phyloP scores from a whole-genome alignment of 92 coral and sea anemone genomes.

The Heteractis magnifica region DNA sequence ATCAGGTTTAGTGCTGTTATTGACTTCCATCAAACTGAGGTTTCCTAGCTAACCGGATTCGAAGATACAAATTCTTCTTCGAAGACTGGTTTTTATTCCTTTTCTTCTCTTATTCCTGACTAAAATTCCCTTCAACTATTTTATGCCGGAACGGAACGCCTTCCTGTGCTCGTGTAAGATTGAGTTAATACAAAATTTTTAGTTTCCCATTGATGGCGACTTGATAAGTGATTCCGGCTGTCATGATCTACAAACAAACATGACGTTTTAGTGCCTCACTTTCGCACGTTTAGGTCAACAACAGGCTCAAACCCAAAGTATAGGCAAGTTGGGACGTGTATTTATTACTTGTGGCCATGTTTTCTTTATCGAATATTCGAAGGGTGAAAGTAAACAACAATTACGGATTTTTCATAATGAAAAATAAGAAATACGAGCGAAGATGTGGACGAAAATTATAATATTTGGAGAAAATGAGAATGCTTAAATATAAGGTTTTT shows the following conservation, averaged over 20 bases:
- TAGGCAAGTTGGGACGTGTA: not conserved
- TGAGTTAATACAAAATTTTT: not conserved
- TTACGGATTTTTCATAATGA: not conserved
- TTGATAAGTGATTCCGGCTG: not conserved
- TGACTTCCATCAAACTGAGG: not conserved
- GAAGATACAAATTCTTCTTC: not conserved
- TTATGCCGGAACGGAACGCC: not conserved
- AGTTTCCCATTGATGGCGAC: not conserved
- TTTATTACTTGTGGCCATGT: not conserved
- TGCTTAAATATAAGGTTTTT: too few relatives aligned
- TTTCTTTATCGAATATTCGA: not conserved
- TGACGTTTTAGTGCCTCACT: not conserved
- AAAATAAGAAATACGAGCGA: not conserved
- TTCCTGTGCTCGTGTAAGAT: not conserved
- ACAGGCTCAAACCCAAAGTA: not conserved
- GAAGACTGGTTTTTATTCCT: not conserved
- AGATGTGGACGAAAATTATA: too few relatives aligned
- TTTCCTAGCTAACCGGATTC: not conserved
- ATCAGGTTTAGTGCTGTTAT: not conserved
- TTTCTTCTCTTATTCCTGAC: not conserved
- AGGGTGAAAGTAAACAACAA: not conserved
- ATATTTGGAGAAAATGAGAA: too few relatives aligned
- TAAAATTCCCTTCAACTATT: not conserved
- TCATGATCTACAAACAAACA: not conserved
- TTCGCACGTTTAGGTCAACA: not conserved